These are phyloP conservation scores for Nudaria mundana DNA, from an alignment of 2,888 invertebrate genomes.

Conservation along the genomic window DNA sequence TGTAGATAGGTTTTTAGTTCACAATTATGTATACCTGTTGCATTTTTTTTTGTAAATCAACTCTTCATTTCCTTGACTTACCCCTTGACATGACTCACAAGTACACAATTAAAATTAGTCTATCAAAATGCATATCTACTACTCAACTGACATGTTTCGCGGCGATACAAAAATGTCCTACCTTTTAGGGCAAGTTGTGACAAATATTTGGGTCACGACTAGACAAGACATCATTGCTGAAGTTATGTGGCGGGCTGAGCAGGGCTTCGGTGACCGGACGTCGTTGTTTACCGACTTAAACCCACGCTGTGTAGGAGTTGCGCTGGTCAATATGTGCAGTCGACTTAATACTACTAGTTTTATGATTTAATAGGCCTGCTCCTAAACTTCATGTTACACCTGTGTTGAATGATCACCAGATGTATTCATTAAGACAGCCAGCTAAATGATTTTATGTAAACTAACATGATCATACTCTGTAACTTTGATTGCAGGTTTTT, in stretches of 20 bases:
- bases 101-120: no score
- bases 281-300: conserved; percentile 64
- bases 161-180: conserved; percentile 16
- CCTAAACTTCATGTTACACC: background rate
- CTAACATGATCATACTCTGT: no score
- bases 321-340: conserved; percentile 29
- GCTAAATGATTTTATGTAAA: no score
- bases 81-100: no score
- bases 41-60: no score
- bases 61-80: no score
- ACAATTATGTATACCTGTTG: no score
- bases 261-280: conserved; percentile 65
- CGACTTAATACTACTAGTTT: conserved; percentile 21
- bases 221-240: conserved; percentile 37
- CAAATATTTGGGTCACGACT: conserved; percentile 44
- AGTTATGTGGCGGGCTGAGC: conserved; percentile 46
- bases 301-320: conserved; percentile 63
- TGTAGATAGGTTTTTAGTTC: no score
- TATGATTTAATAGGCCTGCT: conserved; percentile 11
- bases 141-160: background rate
- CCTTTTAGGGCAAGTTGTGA: conserved; percentile 26
- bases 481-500: no score
- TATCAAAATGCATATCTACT: no score
- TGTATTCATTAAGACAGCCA: no score
- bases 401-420: background rate